Base-by-base conservation (phyloP, 2,888 invertebrate genomes). In the Stenolophus ochropezus region DNA sequence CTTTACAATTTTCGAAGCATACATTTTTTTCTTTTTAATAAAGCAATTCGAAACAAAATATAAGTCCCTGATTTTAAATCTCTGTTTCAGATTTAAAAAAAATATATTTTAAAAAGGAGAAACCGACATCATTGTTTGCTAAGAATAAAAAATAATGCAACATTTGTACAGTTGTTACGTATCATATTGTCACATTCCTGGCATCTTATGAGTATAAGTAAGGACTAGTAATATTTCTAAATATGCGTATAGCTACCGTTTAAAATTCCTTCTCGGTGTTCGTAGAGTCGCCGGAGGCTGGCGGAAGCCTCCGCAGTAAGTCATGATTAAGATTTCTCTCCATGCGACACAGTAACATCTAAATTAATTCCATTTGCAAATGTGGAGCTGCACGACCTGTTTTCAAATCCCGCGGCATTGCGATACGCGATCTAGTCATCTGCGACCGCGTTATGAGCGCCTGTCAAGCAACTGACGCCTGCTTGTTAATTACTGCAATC, bases 401-500 rank as follows among this genome's bases (percentile, higher is more conserved):
- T 69, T 69, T 69, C 65, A 33, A 69, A 69, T 69, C 65, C 65
- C 27, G 27, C 27, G 65, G 65, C 65, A 69, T 69, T 69, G 27
- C 65, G 27, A 69, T 69, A 69, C 33, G 16, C 11, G 65, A 69
- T 69, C 65, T 27, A 69, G 65, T 27, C 65, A 69, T 69, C 65
- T 69, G 65, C 61, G 61, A 61, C 61, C 61, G 61, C 65, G 65
- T 69, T 69, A 69, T 69, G 65, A 77, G 58, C 77, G 61, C 58
- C 61, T 77, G 77, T 61, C 58, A 61, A 77, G 77, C 61, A 47
- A 20, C 14, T 33, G 42, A 58, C 76, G 76, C 76, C 42, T 56
- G 18, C 27, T 77, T 61, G 21, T 61, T 77, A 77, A 77, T 77
- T 77, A 77, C 77, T 61, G 77, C 77, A 77, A 77, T 77, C 61